These are phyloP conservation scores for Cinclus cinclus DNA, from an alignment of 2,113 vertebrate genomes.

Conservation along the genomic window DNA sequence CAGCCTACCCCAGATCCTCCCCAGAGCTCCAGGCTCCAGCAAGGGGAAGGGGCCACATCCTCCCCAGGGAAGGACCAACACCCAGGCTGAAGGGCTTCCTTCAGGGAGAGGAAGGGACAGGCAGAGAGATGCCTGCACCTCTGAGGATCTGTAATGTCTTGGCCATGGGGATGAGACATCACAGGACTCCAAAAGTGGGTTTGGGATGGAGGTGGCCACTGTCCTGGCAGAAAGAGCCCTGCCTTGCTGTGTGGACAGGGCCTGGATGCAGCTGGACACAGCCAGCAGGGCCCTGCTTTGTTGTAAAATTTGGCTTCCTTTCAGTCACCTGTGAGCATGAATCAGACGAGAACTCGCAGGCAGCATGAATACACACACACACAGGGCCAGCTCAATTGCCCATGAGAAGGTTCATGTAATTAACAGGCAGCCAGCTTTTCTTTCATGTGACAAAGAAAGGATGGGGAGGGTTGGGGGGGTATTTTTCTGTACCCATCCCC, in stretches of 20 bases:
- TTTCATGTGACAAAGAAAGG: conserved; percentile 4
- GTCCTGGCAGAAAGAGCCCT: background rate
- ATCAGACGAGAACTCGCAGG: background rate
- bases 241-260: background rate
- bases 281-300: background rate
- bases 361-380: background rate
- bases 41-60: background rate
- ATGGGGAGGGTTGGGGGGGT: background rate
- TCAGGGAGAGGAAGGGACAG: background rate
- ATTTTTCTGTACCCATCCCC: background rate
- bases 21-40: background rate
- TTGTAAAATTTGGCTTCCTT: conserved; percentile 14
- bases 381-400: conserved; percentile 5
- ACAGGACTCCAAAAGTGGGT: background rate
- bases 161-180: background rate
- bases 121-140: background rate
- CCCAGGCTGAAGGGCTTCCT: background rate
- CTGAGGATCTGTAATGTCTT: background rate
- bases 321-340: conserved; percentile 27
- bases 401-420: conserved; percentile 50
- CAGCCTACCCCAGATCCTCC: no score
- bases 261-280: background rate
- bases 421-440: conserved; percentile 27
- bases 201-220: background rate
- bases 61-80: background rate